These are phyloP conservation scores for Spea hammondii DNA, from an alignment of 2,797 vertebrate species.

Conservation along the genomic window DNA sequence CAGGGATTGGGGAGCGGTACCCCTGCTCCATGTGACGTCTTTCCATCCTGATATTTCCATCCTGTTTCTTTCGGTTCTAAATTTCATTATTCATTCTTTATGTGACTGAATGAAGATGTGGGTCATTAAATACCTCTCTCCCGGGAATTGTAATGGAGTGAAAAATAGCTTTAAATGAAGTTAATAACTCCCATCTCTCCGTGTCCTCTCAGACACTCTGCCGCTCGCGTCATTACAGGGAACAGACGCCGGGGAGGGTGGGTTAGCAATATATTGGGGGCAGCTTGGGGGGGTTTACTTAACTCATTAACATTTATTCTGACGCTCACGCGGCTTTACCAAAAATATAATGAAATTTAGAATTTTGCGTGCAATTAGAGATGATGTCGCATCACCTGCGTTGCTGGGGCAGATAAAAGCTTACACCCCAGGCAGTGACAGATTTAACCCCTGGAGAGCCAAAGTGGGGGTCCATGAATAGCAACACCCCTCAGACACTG, in stretches of 20 bases:
- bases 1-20: background rate
- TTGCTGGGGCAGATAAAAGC: too few species aligned
- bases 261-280: background rate
- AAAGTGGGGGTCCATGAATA: too few species aligned
- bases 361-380: too few species aligned
- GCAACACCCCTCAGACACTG: too few species aligned
- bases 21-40: background rate
- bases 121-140: conserved; percentile 27
- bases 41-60: background rate
- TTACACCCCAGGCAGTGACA: too few species aligned
- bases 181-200: conserved; percentile 35
- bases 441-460: too few species aligned
- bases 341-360: too few species aligned
- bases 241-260: background rate
- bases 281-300: too few species aligned
- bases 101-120: conserved; percentile 42
- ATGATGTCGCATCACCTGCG: too few species aligned
- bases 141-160: conserved; percentile 46
- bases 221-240: conserved; percentile 24
- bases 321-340: too few species aligned
- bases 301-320: too few species aligned
- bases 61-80: background rate
- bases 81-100: conserved; percentile 33
- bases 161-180: conserved; percentile 45
- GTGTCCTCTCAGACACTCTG: conserved; percentile 13